These are phyloP conservation scores for Chymomyza amoena DNA, from an alignment of 2,888 invertebrate species.

Conservation along the genomic window DNA sequence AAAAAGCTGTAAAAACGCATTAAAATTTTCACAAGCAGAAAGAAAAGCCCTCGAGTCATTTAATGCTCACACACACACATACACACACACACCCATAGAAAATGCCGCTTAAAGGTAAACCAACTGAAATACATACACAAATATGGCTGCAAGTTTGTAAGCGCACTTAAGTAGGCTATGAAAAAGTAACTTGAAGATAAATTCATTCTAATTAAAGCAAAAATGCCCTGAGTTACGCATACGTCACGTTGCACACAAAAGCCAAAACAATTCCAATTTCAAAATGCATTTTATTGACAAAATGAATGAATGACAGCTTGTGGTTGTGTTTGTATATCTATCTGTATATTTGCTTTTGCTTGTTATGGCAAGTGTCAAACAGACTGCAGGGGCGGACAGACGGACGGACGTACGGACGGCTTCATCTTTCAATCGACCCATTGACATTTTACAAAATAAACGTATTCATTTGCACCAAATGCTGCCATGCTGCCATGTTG, in stretches of 20 bases:
- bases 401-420: no score
- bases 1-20: conserved; percentile 42
- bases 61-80: conserved; percentile 32
- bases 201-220: not conserved
- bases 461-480: conserved; percentile 72
- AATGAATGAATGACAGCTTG: not conserved
- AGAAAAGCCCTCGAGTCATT: conserved; percentile 38
- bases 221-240: conserved; percentile 42
- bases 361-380: conserved; percentile 57
- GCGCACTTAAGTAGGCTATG: conserved; percentile 61
- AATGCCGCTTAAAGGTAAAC: not conserved
- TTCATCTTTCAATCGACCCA: conserved; percentile 46
- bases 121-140: not conserved
- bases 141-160: conserved; percentile 45
- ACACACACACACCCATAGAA: not conserved
- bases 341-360: not conserved
- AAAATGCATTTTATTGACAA: conserved; percentile 51
- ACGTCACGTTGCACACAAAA: conserved; percentile 48
- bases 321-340: not conserved
- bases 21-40: conserved; percentile 34
- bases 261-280: not conserved
- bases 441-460: conserved; percentile 73
- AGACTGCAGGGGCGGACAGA: not conserved
- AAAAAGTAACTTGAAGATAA: conserved; percentile 28
- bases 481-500: conserved; percentile 20